Base-by-base conservation (phyloP, 1,140 invertebrate species). In the Bradynema listronoti region DNA sequence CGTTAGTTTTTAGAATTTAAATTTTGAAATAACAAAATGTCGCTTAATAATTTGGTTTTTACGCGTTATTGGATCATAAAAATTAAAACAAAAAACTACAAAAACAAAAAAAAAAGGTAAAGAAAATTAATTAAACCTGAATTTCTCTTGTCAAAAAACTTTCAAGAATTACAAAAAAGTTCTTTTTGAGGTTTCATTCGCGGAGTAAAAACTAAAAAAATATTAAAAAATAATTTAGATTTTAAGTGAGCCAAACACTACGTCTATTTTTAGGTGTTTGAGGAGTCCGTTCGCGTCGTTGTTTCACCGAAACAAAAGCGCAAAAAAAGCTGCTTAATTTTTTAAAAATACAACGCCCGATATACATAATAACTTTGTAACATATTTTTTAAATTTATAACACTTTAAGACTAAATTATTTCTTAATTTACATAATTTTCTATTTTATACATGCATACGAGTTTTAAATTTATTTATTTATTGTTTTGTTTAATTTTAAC, bases 251-350 rank as follows among this genome's bases (percentile, higher is more conserved):
- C n/a, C n/a, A n/a, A n/a, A n/a, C n/a, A n/a, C n/a, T n/a, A n/a
- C n/a, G n/a, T n/a, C n/a, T 25, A n/a, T n/a, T n/a, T 14, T 56
- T 4, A 43, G 32, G 52, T 63, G 1, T 63, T 63, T 36, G 61
- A 63, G 30, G 61, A 63, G 36, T 29, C 62, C 5, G 61, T 66
- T 34, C 25, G 61, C 27, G 58, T 61, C 6, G 61, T 63, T 19
- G 65, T 63, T 36, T 66, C 61, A 24, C 61, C 61, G 19, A 68
- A 66, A 16, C 61, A 58, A 47, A 63, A 43, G 29, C 41, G 11
- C 30, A 59, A 45, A 27, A 25, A 57, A 27, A 59, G 41, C 30
- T 59, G 58, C 27, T 4, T 36, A 27, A 32, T 59, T 32, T 25
- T 59, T 7, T 59, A 43, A 59, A 14, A 50, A 4, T n/a, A 50